phyloP scores from a whole-genome alignment of 1,140 invertebrate genomes.

The Pseudomyrmex sp. region DNA sequence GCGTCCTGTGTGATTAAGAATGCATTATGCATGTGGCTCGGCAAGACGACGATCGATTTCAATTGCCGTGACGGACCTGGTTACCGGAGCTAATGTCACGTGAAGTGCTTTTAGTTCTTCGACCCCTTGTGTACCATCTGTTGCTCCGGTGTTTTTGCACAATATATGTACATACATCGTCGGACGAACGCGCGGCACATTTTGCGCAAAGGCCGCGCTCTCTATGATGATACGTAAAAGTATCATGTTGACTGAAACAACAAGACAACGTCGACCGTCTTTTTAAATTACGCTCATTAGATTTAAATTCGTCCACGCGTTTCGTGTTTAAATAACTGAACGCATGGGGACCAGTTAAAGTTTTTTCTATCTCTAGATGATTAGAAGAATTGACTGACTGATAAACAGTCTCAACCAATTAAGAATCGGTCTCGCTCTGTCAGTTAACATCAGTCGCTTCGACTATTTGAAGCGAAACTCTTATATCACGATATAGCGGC shows the following conservation, averaged over 20 bases:
- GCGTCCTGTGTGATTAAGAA: constrained; percentile 39
- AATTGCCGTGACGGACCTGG: constrained; percentile 33
- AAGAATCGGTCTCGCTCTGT: neutral
- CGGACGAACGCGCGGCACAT: neutral
- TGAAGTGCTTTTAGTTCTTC: constrained; percentile 32
- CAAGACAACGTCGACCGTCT: neutral
- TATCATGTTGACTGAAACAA: neutral
- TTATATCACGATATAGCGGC: neutral
- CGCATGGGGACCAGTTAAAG: neutral
- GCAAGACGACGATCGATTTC: constrained; percentile 46
- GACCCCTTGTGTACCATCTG: constrained; percentile 57
- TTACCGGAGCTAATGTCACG: constrained; percentile 26
- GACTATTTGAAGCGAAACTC: neutral
- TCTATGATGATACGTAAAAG: neutral
- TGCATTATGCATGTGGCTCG: constrained; percentile 27
- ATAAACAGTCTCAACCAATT: constrained; percentile 8
- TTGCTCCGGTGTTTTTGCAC: constrained; percentile 54
- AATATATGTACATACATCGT: neutral
- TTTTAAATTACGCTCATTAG: constrained; percentile 11
- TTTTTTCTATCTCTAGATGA: neutral
- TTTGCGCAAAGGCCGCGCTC: neutral
- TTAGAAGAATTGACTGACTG: constrained; percentile 33
- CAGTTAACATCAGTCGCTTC: neutral
- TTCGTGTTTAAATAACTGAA: constrained; percentile 4
- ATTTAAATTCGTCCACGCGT: neutral